Base-by-base conservation (phyloP, 2,113 vertebrate species). In the Anarhynchus alexandrinus region DNA sequence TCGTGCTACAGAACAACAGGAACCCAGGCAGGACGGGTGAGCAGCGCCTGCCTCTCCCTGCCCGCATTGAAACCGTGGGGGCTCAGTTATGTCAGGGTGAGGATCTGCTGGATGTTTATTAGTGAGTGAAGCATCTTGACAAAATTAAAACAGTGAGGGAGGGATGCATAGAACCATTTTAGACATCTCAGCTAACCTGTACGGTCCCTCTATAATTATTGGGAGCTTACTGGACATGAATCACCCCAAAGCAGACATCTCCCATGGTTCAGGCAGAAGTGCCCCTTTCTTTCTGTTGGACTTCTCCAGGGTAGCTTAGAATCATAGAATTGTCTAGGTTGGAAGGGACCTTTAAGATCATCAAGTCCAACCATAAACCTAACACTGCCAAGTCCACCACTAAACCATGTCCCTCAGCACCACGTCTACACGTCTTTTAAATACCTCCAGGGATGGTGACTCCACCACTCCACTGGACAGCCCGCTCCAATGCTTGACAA, bases 1-100 rank as follows among this genome's bases (percentile, higher is more conserved):
- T 84, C 5, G 7, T 93, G 16, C 55, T 93, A 21, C 94, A 78
- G 65, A 82, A 84, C 58, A 51, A 34, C 61, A 87, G 90, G 78
- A 97, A 97, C n/a, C 72, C 92, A 23, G 96, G 36, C 25, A 78
- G 97, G 79, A 96, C 11, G n/a, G 97, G 97, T 96, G 66, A 88
- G 95, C 71, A 34, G 61, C 2, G 3, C 21, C 54, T 15, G 27
- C 80, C 30, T 47, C 49, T 78, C 34, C 42, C 40, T 77, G 64
- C 69, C 74, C 5, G 0, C 8, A 0, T 2, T 29, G 82, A 42
- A 70, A 38, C 26, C 2, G 0, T 0, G 3, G 38, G 38, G 27
- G 64, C 43, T 83, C 62, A 4, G 62, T 19, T 45, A 7, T 19
- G 16, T 20, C 64, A 38, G 61, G 20, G n/a, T 51, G 47, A 72